Evolutionary conservation across 2,888 invertebrate genomes (phyloP).

Genomic region (Furcula furcula): DNA sequence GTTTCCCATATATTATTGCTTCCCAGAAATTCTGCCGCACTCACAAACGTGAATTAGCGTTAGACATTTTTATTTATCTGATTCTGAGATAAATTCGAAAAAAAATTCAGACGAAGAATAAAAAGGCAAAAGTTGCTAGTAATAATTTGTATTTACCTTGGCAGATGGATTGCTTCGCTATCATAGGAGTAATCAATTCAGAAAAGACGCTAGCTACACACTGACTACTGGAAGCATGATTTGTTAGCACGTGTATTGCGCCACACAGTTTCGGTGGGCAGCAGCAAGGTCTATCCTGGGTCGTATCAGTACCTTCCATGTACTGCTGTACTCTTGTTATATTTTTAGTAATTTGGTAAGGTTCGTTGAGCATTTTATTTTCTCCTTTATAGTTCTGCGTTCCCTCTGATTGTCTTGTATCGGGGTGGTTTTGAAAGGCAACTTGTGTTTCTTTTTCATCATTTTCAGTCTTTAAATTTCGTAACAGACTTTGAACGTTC

Average conservation of each 20-base stretch:
- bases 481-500: no score
- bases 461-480: no score
- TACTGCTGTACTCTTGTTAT: neutral
- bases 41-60: no score
- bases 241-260: neutral
- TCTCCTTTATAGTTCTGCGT: neutral
- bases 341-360: conserved; percentile 3
- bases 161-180: neutral
- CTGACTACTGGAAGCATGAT: neutral
- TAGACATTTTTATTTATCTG: no score
- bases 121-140: no score
- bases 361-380: neutral
- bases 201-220: neutral
- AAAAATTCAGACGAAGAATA: no score
- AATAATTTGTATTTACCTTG: neutral
- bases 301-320: conserved; percentile 5
- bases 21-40: no score
- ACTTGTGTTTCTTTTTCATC: no score
- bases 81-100: no score
- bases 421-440: no score
- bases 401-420: neutral
- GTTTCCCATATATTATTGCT: no score
- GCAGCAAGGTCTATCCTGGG: conserved; percentile 8
- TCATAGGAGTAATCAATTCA: neutral
- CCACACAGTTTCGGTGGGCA: neutral